A percentile compares a stretch with the other conserved stretches of the same genome.
These are phyloP conservation scores for Exocentrus adspersus DNA, from an alignment of 2,888 invertebrate genomes.

Conservation along the genomic window DNA sequence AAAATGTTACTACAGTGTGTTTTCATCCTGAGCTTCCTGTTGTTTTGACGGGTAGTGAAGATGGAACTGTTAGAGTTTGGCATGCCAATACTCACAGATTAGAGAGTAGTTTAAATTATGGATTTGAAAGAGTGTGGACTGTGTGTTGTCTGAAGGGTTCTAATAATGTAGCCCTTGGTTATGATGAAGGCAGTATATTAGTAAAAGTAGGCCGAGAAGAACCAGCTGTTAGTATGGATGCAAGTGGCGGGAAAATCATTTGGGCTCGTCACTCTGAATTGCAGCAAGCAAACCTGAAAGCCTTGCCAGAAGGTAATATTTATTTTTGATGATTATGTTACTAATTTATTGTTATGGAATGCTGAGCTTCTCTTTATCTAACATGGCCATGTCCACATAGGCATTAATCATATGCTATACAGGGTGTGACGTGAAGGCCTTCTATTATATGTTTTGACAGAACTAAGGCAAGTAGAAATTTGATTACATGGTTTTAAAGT, in stretches of 20 bases:
- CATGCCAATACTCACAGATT: conserved; percentile 98
- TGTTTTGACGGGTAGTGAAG: conserved; percentile 93
- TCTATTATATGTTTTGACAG: no score
- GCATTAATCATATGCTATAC: no score
- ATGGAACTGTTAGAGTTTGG: conserved; percentile 98
- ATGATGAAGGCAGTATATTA: conserved; percentile 96
- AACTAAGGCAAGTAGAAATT: no score
- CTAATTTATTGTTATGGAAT: no score
- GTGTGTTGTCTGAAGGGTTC: conserved; percentile 93
- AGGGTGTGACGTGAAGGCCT: no score
- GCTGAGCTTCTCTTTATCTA: no score
- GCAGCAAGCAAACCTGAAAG: conserved; percentile 94
- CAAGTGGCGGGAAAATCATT: conserved; percentile 97
- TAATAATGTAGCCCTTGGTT: conserved; percentile 95
- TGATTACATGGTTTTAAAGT: no score
- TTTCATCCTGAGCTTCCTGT: conserved; percentile 99
- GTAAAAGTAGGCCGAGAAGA: conserved; percentile 94
- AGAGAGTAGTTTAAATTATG: conserved; percentile 97
- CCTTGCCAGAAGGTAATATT: conserved; percentile 79
- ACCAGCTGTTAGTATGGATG: conserved; percentile 99
- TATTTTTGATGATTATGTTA: no score
- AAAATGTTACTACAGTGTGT: conserved; percentile 94
- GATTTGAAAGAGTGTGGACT: conserved; percentile 98
- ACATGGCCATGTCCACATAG: no score
- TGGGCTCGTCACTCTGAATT: conserved; percentile 99